These are phyloP conservation scores for Stegodyphus mimosarum DNA, from an alignment of 1,140 invertebrate species.

Conservation along the genomic window DNA sequence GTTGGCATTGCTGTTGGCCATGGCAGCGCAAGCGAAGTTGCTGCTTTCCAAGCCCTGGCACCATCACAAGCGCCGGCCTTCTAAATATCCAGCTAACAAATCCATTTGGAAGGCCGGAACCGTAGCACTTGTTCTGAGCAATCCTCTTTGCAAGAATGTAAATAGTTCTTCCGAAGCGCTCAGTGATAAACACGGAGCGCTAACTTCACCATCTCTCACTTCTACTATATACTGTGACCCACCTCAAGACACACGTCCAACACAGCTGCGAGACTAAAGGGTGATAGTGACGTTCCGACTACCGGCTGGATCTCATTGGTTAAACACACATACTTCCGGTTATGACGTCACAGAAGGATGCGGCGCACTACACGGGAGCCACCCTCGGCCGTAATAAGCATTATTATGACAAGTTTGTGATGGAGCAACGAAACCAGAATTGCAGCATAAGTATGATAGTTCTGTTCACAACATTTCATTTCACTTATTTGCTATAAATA, in stretches of 20 bases:
- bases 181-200: not conserved
- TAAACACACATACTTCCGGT: constrained; percentile 28
- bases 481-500: too few species aligned
- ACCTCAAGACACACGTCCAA: constrained; percentile 13
- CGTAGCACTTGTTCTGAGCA: too few species aligned
- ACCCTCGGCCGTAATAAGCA: constrained; percentile 4
- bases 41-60: not conserved
- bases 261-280: constrained; percentile 40
- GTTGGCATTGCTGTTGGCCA: constrained; percentile 12
- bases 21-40: not conserved
- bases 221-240: not conserved
- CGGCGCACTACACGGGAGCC: constrained; percentile 27
- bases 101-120: not conserved
- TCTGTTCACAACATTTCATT: too few species aligned
- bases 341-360: constrained; percentile 32
- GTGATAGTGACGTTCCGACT: constrained; percentile 3
- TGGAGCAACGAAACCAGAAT: too few species aligned
- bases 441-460: too few species aligned
- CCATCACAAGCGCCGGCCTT: not conserved
- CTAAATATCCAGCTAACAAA: not conserved
- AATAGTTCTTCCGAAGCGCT: not conserved
- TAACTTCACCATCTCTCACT: not conserved
- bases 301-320: constrained; percentile 2
- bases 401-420: too few species aligned
- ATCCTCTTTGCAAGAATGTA: not conserved